Conservation (phyloP, 2,888 invertebrate genomes). For the Crossocerus cetratus region DNA sequence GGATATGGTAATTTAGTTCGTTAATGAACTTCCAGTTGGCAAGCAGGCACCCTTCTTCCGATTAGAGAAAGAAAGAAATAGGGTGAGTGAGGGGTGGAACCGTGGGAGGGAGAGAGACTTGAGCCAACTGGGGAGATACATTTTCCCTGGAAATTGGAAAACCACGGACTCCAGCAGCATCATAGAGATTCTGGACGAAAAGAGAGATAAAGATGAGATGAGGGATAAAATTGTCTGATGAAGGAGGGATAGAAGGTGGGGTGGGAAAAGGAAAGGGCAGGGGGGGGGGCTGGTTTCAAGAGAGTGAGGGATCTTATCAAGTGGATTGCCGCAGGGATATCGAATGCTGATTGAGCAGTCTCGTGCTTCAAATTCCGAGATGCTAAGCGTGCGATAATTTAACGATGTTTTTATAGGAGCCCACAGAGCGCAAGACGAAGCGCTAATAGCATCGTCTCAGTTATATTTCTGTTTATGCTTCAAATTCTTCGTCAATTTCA, state of each 20-base stretch:
- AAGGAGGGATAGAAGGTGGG: constrained; percentile 1
- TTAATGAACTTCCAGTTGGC: constrained; percentile 73
- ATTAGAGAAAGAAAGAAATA: too few species aligned
- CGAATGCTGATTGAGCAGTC: constrained; percentile 2
- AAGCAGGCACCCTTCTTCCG: constrained; percentile 47
- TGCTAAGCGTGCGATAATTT: not conserved
- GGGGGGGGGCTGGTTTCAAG: not conserved
- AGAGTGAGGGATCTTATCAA: constrained; percentile 1
- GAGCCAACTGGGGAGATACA: constrained; percentile 68
- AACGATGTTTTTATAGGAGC: not conserved
- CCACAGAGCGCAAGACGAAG: too few species aligned
- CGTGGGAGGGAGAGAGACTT: constrained; percentile 37
- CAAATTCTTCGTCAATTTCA: too few species aligned
- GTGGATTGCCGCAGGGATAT: not conserved
- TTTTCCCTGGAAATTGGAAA: constrained; percentile 67
- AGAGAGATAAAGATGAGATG: constrained; percentile 45
- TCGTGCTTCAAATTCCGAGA: not conserved
- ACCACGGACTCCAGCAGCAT: constrained; percentile 50
- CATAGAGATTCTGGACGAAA: constrained; percentile 38
- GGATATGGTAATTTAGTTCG: constrained; percentile 68
- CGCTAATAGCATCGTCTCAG: too few species aligned
- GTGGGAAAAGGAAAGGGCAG: too few species aligned
- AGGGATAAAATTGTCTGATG: constrained; percentile 42
- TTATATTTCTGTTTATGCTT: too few species aligned
- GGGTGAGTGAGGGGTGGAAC: too few species aligned